Conservation (phyloP, 1,140 invertebrate genomes). For the Linepithema humile region DNA sequence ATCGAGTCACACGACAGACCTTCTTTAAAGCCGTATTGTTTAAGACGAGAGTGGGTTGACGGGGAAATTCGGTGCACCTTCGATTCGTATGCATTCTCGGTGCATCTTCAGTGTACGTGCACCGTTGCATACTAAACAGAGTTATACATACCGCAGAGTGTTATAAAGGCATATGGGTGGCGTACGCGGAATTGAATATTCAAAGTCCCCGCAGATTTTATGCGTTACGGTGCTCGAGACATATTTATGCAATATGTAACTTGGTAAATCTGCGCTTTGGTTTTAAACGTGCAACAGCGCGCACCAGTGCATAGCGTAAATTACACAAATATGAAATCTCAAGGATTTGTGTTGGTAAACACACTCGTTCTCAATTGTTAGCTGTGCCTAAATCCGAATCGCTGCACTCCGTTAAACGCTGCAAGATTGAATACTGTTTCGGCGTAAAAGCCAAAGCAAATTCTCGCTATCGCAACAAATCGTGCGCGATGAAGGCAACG, state of each 20-base stretch:
- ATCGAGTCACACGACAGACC: background rate
- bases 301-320: background rate
- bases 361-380: background rate
- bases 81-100: too few relatives aligned
- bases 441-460: background rate
- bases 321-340: background rate
- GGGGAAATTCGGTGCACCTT: too few relatives aligned
- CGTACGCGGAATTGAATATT: constrained; percentile 36
- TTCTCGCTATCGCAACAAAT: background rate
- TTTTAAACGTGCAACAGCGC: background rate
- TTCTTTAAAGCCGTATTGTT: background rate
- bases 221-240: constrained; percentile 14
- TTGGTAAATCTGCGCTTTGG: background rate
- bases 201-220: constrained; percentile 30
- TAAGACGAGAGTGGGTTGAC: background rate
- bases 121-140: background rate
- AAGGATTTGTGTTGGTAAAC: background rate
- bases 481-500: background rate
- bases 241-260: constrained; percentile 34
- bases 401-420: background rate
- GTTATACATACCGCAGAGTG: background rate
- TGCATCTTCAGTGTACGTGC: background rate
- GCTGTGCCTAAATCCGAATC: background rate
- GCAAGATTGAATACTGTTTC: background rate
- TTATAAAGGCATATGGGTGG: constrained; percentile 23